Conservation (phyloP, 2,888 invertebrate genomes). For the Microctonus brassicae region DNA sequence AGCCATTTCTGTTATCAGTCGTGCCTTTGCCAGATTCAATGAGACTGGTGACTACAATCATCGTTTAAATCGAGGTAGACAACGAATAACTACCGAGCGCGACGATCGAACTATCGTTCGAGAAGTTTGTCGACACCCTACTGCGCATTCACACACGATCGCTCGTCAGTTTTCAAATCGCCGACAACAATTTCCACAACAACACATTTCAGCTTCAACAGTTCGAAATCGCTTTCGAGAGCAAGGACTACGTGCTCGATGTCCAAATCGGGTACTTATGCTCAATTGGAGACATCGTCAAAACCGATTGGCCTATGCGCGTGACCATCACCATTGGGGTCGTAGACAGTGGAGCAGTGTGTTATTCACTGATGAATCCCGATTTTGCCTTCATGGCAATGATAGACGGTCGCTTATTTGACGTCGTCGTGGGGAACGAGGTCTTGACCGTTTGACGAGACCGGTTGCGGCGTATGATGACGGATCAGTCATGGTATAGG, state of each 20-base stretch:
- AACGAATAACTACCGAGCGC: conserved; percentile 29
- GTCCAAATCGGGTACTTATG: background rate
- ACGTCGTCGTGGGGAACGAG: background rate
- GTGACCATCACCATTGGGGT: background rate
- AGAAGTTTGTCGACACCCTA: conserved; percentile 9
- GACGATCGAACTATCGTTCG: conserved; percentile 31
- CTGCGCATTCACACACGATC: conserved; percentile 1
- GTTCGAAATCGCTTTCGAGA: conserved; percentile 26
- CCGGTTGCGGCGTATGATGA: background rate
- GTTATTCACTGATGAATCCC: background rate
- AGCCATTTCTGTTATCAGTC: conserved; percentile 33
- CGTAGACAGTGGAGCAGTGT: background rate
- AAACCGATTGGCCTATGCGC: background rate
- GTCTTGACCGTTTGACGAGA: background rate
- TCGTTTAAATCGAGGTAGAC: conserved; percentile 28
- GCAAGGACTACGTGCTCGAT: conserved; percentile 8
- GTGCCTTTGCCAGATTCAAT: conserved; percentile 29
- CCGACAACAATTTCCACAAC: conserved; percentile 18
- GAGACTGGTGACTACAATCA: conserved; percentile 28
- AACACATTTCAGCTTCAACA: conserved; percentile 19
- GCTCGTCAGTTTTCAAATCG: conserved; percentile 4
- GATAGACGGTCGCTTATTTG: background rate
- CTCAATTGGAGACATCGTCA: background rate
- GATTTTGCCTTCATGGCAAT: background rate
- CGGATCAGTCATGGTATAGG: background rate